phyloP scores from a whole-genome alignment of 2,888 invertebrate species.

The Spicauda simplicius region DNA sequence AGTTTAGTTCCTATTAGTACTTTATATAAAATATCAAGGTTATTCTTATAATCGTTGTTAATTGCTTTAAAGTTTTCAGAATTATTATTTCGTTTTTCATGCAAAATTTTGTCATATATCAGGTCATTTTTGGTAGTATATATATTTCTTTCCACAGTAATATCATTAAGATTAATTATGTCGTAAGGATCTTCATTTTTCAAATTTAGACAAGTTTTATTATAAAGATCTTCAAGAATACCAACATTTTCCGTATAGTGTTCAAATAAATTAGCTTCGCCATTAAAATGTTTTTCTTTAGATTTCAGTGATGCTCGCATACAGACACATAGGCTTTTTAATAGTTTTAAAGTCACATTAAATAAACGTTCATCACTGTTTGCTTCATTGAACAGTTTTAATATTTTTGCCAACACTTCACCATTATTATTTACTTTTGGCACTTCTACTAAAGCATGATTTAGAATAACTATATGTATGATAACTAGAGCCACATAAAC shows the following conservation, averaged over 20 bases:
- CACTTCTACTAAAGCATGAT: slow-evolving; percentile 46
- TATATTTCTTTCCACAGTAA: slow-evolving; percentile 17
- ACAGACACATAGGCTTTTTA: slow-evolving; percentile 69
- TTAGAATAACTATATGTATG: slow-evolving; percentile 44
- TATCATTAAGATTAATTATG: slow-evolving; percentile 44
- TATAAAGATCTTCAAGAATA: slow-evolving; percentile 65
- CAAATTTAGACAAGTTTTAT: slow-evolving; percentile 63
- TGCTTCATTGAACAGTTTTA: slow-evolving; percentile 64
- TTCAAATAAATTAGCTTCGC: slow-evolving; percentile 45
- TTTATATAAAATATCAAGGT: slow-evolving; percentile 55
- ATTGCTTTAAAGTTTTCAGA: slow-evolving; percentile 30
- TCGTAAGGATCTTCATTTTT: slow-evolving; percentile 52
- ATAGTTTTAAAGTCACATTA: slow-evolving; percentile 63
- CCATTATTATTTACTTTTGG: slow-evolving; percentile 48
- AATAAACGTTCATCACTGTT: slow-evolving; percentile 62
- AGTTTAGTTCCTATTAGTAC: slow-evolving; percentile 57
- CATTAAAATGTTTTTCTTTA: slow-evolving; percentile 50
- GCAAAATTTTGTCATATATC: slow-evolving; percentile 31
- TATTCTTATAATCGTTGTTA: slow-evolving; percentile 36
- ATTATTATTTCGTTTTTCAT: slow-evolving; percentile 13
- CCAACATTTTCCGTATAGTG: slow-evolving; percentile 44
- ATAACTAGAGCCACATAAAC: slow-evolving; percentile 44
- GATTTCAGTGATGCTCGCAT: slow-evolving; percentile 60
- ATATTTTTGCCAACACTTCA: slow-evolving; percentile 59
- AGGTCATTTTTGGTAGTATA: not conserved